phyloP scores from a whole-genome alignment of 2,797 vertebrate species.

The Hipposideros larvatus region DNA sequence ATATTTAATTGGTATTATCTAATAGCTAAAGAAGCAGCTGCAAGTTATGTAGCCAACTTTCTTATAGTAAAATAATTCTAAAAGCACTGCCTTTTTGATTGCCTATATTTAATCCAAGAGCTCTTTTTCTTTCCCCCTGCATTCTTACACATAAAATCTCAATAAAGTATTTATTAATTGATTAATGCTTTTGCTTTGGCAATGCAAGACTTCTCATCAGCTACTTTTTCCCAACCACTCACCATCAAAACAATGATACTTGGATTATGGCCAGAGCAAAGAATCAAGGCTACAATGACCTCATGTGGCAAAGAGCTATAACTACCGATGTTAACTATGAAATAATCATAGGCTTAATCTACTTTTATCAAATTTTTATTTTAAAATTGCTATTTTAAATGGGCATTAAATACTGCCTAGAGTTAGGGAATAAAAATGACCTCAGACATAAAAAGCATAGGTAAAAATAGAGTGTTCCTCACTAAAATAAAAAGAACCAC shows the following conservation, averaged over 20 bases:
- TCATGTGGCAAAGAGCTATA: conserved; percentile 74
- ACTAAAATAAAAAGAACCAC: neutral
- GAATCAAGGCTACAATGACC: conserved; percentile 69
- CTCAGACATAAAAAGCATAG: neutral
- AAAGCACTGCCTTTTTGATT: neutral
- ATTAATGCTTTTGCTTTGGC: conserved; percentile 65
- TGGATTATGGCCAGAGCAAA: neutral
- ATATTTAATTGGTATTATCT: conserved; percentile 76
- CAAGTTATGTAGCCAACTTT: conserved; percentile 43
- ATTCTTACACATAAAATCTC: conserved; percentile 34
- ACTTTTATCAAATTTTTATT: neutral
- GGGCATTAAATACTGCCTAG: neutral
- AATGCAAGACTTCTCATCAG: neutral
- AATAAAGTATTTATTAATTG: conserved; percentile 73
- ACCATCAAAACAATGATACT: neutral
- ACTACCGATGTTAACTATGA: neutral
- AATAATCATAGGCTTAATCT: neutral
- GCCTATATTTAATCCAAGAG: conserved; percentile 52
- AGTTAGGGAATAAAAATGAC: neutral
- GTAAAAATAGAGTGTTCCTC: neutral
- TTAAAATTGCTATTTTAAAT: neutral
- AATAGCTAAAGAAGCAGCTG: conserved; percentile 74
- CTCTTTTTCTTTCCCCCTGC: neutral
- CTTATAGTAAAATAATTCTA: conserved; percentile 56
- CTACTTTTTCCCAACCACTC: conserved; percentile 45